Base-by-base conservation (phyloP, 2,888 invertebrate genomes). In the Gibbula magus region DNA sequence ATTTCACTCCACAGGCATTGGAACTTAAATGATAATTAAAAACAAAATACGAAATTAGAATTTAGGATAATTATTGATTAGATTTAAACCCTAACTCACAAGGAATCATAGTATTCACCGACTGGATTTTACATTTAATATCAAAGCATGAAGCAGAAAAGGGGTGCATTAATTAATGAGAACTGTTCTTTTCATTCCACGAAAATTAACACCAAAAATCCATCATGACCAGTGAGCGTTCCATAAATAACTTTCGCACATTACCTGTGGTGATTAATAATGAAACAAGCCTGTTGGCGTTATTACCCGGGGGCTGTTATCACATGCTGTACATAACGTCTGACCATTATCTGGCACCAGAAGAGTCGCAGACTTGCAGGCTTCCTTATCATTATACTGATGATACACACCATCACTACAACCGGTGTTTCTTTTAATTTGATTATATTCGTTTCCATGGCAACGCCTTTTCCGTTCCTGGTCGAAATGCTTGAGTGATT, bases 371-470 rank as follows among this genome's bases (percentile, higher is more conserved):
- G 25, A 25, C 29, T 61, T 25, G 29, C 61, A 61, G 61, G 22
- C 25, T 32, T 61, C 29, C 10, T 61, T 61, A 61, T 32, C 29
- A 61, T 61, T 61, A 61, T 13, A 29, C 61, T 61, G 61, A 61
- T 29, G 61, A 20, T 22, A 22, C 61, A 61, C 61, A 61, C 29
- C 16, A 25, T 29, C 29, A 25, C 7, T 61, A 25, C 61, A 61
- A 61, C 61, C 25, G 61, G 61, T 61, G 61, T 25, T 61, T 25
- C 61, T 61, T 61, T 61, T 61, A 61, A 61, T 61, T 61, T 61
- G 61, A 61, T 61, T 61, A 61, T 61, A 29, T 61, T 25, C 13
- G 61, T 61, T 25, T 61, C 61, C 61, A 61, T 61, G 61, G 61
- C 25, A 61, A 61, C 61, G 61, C 61, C 25, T 61, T 45, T 61